Evolutionary conservation across 1,140 invertebrate species (phyloP).

Genomic region (Cecropterus lyciades): DNA sequence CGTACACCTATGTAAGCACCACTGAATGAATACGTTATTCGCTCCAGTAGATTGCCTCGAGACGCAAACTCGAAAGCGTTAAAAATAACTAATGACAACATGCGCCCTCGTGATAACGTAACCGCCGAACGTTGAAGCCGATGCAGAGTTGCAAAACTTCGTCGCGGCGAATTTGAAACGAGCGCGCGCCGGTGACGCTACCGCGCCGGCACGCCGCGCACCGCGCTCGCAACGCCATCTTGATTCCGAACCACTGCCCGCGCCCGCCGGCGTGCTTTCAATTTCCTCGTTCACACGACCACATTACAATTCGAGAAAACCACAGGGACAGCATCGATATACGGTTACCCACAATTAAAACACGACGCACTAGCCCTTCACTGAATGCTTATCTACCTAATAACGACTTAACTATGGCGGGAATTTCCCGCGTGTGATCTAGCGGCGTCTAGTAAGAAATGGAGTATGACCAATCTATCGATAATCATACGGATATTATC

Average conservation of each 20-base stretch:
- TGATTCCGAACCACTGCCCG: constrained; percentile 70
- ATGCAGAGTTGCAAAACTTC: constrained; percentile 69
- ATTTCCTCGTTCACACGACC: constrained; percentile 57
- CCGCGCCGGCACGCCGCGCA: constrained; percentile 81
- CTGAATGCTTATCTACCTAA: constrained; percentile 3
- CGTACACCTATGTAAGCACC: constrained; percentile 43
- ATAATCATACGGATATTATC: constrained; percentile 37
- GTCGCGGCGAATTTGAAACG: constrained; percentile 73
- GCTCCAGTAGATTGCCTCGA: constrained; percentile 56
- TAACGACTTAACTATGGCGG: constrained; percentile 24
- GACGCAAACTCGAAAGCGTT: constrained; percentile 58
- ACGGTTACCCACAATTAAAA: constrained; percentile 12
- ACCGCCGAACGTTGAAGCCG: constrained; percentile 47
- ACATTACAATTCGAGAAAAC: constrained; percentile 28
- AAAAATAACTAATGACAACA: constrained; percentile 83
- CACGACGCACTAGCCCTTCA: constrained; percentile 21
- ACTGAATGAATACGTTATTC: constrained; percentile 62
- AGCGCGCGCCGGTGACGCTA: constrained; percentile 74
- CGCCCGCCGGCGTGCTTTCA: constrained; percentile 72
- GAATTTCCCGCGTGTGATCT: constrained; percentile 77
- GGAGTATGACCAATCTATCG: constrained; percentile 46
- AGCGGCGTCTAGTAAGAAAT: constrained; percentile 56
- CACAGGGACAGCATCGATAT: constrained; percentile 1
- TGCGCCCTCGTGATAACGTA: constrained; percentile 71
- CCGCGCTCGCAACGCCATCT: constrained; percentile 76